phyloP scores from a whole-genome alignment of 2,888 invertebrate species.

The Carcina quercana region DNA sequence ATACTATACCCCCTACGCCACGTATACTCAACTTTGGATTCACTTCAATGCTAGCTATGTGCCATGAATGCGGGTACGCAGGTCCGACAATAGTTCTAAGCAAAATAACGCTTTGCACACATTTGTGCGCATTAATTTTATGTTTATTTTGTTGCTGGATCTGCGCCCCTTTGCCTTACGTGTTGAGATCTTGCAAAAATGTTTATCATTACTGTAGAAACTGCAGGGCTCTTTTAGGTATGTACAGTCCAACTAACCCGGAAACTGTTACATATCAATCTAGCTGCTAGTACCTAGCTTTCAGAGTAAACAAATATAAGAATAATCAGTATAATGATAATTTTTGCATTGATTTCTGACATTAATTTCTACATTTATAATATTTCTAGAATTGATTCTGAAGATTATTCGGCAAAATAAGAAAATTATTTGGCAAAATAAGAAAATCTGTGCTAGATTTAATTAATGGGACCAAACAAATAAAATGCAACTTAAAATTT shows the following conservation, averaged over 20 bases:
- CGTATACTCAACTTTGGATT: constrained; percentile 44
- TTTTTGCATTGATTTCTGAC: no score
- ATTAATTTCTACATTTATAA: no score
- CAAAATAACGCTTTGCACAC: constrained; percentile 56
- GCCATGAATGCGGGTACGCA: constrained; percentile 53
- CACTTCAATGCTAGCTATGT: constrained; percentile 44
- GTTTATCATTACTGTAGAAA: constrained; percentile 64
- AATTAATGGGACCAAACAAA: no score
- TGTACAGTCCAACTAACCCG: constrained; percentile 60
- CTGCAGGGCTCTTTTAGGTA: constrained; percentile 53
- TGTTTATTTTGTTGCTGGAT: constrained; percentile 64
- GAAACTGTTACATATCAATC: no score
- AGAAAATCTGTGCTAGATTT: no score
- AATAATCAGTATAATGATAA: no score
- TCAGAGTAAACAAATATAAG: no score
- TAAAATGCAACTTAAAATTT: no score
- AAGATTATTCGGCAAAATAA: no score
- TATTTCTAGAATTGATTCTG: no score
- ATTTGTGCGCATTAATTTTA: constrained; percentile 49
- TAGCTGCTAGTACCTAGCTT: no score
- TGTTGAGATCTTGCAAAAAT: constrained; percentile 60
- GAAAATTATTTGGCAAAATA: no score
- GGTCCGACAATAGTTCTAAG: constrained; percentile 46
- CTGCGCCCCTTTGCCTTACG: constrained; percentile 57
- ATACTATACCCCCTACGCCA: constrained; percentile 36